Conservation (phyloP, 1,140 invertebrate genomes). For the Fopius arisanus region DNA sequence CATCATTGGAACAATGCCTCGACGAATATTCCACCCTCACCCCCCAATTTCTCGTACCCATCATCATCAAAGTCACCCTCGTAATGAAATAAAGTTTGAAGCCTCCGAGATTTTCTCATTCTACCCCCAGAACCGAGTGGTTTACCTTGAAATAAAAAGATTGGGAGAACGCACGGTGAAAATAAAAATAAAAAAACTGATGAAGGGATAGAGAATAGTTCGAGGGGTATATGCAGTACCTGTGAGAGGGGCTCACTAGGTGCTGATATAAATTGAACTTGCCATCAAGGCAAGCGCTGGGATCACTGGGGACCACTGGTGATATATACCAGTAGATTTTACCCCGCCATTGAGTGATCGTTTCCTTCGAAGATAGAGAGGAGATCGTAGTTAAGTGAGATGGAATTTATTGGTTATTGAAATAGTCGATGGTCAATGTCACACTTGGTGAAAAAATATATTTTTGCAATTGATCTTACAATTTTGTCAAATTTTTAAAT, state of each 20-base stretch:
- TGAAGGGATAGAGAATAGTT: neutral
- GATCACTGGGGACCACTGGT: conserved; percentile 43
- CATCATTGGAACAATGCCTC: too few species aligned
- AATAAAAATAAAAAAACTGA: neutral
- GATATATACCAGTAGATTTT: conserved; percentile 54
- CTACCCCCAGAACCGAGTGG: neutral
- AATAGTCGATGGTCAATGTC: neutral
- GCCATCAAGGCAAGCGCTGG: conserved; percentile 58
- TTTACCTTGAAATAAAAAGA: neutral
- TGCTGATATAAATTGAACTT: conserved; percentile 60
- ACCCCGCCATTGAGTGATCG: conserved; percentile 47
- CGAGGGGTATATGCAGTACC: neutral
- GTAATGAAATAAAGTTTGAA: neutral
- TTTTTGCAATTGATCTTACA: too few species aligned
- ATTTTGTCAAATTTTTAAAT: too few species aligned
- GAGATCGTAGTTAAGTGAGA: neutral
- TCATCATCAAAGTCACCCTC: neutral
- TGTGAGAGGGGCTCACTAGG: neutral
- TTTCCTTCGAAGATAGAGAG: neutral
- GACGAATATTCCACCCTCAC: too few species aligned
- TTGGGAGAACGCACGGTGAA: neutral
- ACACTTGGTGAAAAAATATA: too few species aligned
- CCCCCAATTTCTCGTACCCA: neutral
- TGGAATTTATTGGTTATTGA: neutral
- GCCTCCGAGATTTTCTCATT: neutral